Evolutionary conservation across 1,140 invertebrate genomes (phyloP), one percentile per base, ranked within the genome.

Genomic region (Drosophila nikananu): DNA sequence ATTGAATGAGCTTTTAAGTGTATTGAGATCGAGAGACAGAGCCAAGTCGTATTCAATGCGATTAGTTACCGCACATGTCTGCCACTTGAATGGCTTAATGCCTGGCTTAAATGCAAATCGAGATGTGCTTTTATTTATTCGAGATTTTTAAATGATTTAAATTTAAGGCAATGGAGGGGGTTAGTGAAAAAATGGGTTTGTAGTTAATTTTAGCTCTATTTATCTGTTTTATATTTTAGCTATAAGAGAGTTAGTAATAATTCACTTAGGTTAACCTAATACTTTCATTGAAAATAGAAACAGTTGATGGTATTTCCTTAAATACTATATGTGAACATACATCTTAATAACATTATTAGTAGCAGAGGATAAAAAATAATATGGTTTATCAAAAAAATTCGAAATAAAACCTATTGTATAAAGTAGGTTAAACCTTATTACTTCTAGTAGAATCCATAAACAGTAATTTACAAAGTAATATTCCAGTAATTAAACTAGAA

Each of bases 1-100:
- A 89, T 90, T 89, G 86, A 82, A 90, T 89, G 86, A 90, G 86
- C 75, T 90, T 80, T 86, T 86, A 80, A 89, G 79, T 80, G 82
- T 86, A 89, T 90, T 90, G 81, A 77, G 67, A 67, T 58, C 55
- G 42, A 60, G 55, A 52, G 35, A 55, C 35, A 61, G 57, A 64
- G 39, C 54, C 37, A 75, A 70, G 68, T 74, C 68, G 58, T 15
- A 70, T 71, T 65, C 52, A 64, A 67, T 71, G 67, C 67, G 67
- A 70, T 70, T 70, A 70, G 46, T 68, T 54, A 73, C 71, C 71
- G 46, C 71, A 73, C 55, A 73, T 73, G 71, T 74, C 55, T 74
- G 71, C 55, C 71, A 51, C 54, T 59, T 44, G 68, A 73, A 74
- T 74, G 55, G 68, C 55, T 61, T 61, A 73, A 74, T 74, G 60